Evolutionary conservation across 2,113 vertebrate genomes (phyloP).

Genomic region (Actinemys pallida): DNA sequence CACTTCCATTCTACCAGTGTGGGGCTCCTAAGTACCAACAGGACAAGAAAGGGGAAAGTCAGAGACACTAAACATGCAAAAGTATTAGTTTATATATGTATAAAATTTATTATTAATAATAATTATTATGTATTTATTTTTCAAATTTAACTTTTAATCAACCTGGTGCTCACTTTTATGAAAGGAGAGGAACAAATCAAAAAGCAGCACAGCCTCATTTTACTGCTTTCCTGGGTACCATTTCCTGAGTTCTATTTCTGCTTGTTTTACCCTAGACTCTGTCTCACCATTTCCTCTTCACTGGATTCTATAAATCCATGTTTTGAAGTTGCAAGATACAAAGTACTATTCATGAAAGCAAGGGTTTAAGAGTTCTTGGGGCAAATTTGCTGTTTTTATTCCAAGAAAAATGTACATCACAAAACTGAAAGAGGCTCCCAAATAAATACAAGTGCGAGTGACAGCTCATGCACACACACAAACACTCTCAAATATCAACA

Average conservation of each 20-base stretch:
- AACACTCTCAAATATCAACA: not conserved
- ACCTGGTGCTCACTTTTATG: not conserved
- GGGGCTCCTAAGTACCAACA: not conserved
- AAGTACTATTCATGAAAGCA: not conserved
- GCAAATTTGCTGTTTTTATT: not conserved
- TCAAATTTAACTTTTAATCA: not conserved
- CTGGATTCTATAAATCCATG: not conserved
- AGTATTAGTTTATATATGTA: no score
- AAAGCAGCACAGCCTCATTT: not conserved
- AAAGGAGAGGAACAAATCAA: not conserved
- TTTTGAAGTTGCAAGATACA: not conserved
- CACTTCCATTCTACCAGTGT: not conserved
- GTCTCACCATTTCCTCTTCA: fast-evolving
- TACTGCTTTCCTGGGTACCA: not conserved
- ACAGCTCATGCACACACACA: not conserved
- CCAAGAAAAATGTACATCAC: not conserved
- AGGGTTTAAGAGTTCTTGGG: not conserved
- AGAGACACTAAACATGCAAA: not conserved
- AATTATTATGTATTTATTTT: not conserved
- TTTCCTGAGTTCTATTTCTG: not conserved
- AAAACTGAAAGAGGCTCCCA: not conserved
- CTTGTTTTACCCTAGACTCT: not conserved
- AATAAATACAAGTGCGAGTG: not conserved
- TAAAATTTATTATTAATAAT: no score
- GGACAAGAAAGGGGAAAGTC: not conserved